These are phyloP conservation scores for Drosophila subobscura DNA, from an alignment of 1,140 invertebrate species.

Conservation along the genomic window DNA sequence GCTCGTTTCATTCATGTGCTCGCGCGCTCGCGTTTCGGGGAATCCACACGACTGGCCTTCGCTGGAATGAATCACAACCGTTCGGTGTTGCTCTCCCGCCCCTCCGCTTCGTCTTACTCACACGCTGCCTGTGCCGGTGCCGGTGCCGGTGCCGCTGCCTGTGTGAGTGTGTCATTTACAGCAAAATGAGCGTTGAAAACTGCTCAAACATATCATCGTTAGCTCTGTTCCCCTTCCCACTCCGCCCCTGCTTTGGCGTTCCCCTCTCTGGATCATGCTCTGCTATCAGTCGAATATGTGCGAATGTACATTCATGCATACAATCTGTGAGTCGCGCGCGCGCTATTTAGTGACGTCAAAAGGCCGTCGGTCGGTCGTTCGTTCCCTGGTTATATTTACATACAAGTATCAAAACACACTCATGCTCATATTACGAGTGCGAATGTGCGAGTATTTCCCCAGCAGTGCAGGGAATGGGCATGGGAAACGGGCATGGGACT, in stretches of 20 bases:
- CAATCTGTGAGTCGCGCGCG: too few species aligned
- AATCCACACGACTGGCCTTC: slow-evolving; percentile 27
- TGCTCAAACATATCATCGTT: slow-evolving; percentile 34
- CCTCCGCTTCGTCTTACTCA: neutral
- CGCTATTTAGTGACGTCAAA: slow-evolving; percentile 53
- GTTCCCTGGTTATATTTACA: slow-evolving; percentile 1
- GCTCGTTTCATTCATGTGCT: slow-evolving; percentile 63
- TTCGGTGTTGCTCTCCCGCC: slow-evolving; percentile 12
- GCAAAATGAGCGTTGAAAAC: slow-evolving; percentile 18
- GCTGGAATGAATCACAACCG: slow-evolving; percentile 27
- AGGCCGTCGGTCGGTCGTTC: slow-evolving; percentile 18
- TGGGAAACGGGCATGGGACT: too few species aligned
- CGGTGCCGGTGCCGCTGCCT: too few species aligned
- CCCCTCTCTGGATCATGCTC: too few species aligned
- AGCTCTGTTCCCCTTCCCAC: neutral
- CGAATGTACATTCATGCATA: neutral
- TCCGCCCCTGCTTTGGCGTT: neutral
- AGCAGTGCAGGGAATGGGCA: too few species aligned
- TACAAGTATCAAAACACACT: too few species aligned
- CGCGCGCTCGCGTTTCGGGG: slow-evolving; percentile 11
- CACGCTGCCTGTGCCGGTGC: neutral
- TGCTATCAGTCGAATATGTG: slow-evolving; percentile 6
- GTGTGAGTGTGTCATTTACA: slow-evolving; percentile 36
- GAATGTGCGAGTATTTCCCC: too few species aligned
- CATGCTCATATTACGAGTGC: too few species aligned